Conservation (phyloP, 2,797 vertebrate genomes). For the Schizopygopsis pylzovi region DNA sequence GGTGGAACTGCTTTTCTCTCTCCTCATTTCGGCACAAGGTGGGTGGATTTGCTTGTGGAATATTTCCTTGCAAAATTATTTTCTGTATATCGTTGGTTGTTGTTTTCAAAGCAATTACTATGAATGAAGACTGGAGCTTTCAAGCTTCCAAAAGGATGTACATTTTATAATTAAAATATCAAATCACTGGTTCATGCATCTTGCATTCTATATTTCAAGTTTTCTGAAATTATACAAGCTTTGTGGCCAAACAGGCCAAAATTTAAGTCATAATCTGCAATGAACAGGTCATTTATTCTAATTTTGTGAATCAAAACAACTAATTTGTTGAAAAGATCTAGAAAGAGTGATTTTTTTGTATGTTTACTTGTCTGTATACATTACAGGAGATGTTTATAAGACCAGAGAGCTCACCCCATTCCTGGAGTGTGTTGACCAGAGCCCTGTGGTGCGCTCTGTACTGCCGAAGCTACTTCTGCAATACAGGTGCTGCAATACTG, state of each 20-base stretch:
- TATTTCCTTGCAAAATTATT: not conserved
- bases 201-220: conserved; percentile 1
- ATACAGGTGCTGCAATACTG: conserved; percentile 68
- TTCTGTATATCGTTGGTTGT: not conserved
- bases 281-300: not conserved
- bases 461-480: conserved; percentile 80
- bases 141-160: not conserved
- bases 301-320: not conserved
- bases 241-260: not conserved
- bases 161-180: not conserved
- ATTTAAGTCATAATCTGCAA: not conserved
- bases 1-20: conserved; percentile 79
- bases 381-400: conserved; percentile 73
- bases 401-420: conserved; percentile 79
- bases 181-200: not conserved
- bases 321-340: not conserved
- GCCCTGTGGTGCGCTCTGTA: conserved; percentile 79
- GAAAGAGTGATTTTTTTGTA: not conserved
- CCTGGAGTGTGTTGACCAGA: conserved; percentile 79
- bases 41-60: conserved; percentile 25
- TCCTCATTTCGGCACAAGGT: conserved; percentile 76
- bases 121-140: not conserved
- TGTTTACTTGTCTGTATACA: conserved; percentile 12
- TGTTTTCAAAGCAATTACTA: not conserved
- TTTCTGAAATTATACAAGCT: not conserved